Evolutionary conservation across 2,797 vertebrate species (phyloP).

Genomic region (Scyliorhinus canicula): DNA sequence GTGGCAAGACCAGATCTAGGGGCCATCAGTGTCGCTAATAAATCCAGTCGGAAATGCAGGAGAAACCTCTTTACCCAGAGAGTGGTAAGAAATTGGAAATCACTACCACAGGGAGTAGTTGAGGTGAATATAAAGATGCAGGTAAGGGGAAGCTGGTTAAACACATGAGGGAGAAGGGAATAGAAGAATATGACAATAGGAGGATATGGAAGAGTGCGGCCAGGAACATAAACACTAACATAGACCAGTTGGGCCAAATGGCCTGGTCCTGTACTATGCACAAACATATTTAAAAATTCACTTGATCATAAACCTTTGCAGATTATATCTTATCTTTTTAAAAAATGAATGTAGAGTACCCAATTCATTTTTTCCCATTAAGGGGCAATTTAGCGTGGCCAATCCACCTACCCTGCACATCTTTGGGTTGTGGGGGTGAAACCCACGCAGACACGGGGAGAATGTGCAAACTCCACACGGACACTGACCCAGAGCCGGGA

Average conservation of each 20-base stretch:
- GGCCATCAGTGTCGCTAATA: background rate
- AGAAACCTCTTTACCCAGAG: background rate
- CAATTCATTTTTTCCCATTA: too few species aligned
- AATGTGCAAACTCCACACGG: too few species aligned
- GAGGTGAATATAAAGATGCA: background rate
- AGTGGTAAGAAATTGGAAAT: background rate
- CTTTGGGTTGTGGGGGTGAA: too few species aligned
- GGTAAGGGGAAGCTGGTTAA: background rate
- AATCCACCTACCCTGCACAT: too few species aligned
- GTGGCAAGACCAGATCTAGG: background rate
- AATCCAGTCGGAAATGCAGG: background rate
- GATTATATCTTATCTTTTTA: too few species aligned
- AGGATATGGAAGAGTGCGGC: background rate
- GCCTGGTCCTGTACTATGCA: background rate
- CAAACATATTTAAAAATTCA: background rate
- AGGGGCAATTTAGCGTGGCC: too few species aligned
- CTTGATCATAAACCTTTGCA: too few species aligned
- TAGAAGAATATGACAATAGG: background rate
- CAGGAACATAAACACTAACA: background rate
- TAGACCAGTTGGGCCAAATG: background rate
- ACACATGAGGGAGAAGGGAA: background rate
- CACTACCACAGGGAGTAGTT: background rate
- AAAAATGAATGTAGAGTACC: too few species aligned
- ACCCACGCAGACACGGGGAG: too few species aligned
- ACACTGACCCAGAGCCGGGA: too few species aligned